Evolutionary conservation across 1,140 invertebrate species (phyloP).

Genomic region (Megalonaias nervosa): DNA sequence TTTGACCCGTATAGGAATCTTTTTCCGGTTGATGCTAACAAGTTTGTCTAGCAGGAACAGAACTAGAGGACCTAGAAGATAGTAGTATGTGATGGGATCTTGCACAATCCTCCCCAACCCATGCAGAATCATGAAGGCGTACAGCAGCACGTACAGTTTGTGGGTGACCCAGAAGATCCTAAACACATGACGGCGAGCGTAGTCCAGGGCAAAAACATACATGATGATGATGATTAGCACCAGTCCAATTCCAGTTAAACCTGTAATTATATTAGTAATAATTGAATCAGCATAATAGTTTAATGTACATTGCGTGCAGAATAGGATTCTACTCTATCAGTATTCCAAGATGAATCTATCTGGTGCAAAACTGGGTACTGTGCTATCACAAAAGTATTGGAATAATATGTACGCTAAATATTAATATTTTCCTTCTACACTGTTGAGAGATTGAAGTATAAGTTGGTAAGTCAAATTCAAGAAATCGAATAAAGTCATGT

Average conservation of each 20-base stretch:
- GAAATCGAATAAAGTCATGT: no score
- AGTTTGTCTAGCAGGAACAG: conserved; percentile 93
- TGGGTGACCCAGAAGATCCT: conserved; percentile 92
- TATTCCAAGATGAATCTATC: no score
- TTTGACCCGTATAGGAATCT: conserved; percentile 91
- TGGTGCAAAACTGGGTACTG: no score
- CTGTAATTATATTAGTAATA: conserved; percentile 71
- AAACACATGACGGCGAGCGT: conserved; percentile 85
- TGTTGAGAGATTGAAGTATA: no score
- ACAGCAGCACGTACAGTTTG: conserved; percentile 91
- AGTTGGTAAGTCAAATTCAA: no score
- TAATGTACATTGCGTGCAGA: no score
- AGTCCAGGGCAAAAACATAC: conserved; percentile 96
- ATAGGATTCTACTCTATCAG: no score
- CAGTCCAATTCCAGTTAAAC: conserved; percentile 91
- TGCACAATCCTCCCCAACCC: conserved; percentile 85
- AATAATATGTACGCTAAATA: no score
- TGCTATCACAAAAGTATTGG: no score
- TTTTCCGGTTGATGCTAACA: conserved; percentile 79
- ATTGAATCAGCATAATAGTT: no score
- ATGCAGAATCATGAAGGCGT: conserved; percentile 91
- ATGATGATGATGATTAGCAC: conserved; percentile 92
- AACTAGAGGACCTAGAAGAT: conserved; percentile 93
- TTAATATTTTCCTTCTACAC: no score
- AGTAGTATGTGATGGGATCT: conserved; percentile 90